Percentiles rank a stretch among this genome's conserved stretches.
Evolutionary conservation across 1,140 invertebrate species (phyloP).

Genomic region (Cyphomyrmex costatus): DNA sequence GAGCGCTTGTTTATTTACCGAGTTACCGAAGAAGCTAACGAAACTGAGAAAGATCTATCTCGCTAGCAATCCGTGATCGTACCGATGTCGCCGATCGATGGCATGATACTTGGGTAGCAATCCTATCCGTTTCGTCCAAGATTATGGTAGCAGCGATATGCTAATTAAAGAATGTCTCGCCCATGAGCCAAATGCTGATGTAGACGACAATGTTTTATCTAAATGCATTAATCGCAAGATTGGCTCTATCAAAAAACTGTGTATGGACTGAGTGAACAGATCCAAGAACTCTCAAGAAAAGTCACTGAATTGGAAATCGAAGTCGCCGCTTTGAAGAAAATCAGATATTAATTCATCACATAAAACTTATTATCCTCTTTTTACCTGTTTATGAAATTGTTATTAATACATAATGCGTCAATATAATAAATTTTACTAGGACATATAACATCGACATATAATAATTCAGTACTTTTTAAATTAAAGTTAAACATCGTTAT

Average conservation of each 20-base stretch:
- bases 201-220: not conserved
- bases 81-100: constrained; percentile 54
- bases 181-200: constrained; percentile 23
- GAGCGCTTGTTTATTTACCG: constrained; percentile 2
- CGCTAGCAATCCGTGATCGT: constrained; percentile 48
- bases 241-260: not conserved
- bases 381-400: not conserved
- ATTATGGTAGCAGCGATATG: constrained; percentile 46
- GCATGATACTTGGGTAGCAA: constrained; percentile 41
- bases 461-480: not conserved
- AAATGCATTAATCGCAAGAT: constrained; percentile 46
- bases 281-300: constrained; percentile 1
- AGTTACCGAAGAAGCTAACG: constrained; percentile 33
- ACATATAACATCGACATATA: not conserved
- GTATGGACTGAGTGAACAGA: not conserved
- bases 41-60: constrained; percentile 47
- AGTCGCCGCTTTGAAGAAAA: not conserved
- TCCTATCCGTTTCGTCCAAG: constrained; percentile 42
- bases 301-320: constrained; percentile 16
- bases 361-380: not conserved
- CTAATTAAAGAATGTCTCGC: constrained; percentile 60
- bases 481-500: not conserved
- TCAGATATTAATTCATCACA: not conserved
- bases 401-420: not conserved
- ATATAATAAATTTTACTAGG: not conserved